A percentile compares a stretch with the other conserved stretches of the same genome.
These are phyloP conservation scores for Sebastes steindachneri DNA, from an alignment of 2,797 vertebrate species.

Conservation along the genomic window DNA sequence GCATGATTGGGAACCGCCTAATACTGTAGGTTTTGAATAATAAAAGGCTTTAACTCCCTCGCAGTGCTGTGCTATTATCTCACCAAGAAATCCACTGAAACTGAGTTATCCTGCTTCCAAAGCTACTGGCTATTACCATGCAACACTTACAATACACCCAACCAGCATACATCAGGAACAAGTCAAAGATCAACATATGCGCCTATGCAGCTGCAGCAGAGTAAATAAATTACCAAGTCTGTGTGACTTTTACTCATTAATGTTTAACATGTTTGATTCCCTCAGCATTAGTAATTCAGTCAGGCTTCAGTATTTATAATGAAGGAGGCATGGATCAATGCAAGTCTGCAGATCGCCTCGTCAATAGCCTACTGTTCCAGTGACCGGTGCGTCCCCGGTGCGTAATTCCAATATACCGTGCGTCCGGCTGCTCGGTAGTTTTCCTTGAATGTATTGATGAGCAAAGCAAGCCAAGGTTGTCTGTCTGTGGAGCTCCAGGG, in stretches of 20 bases:
- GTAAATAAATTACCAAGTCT: constrained; percentile 36
- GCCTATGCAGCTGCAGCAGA: neutral
- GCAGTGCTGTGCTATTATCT: neutral
- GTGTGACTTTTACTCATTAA: constrained; percentile 42
- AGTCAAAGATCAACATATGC: neutral
- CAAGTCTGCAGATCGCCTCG: constrained; percentile 45
- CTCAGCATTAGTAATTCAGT: constrained; percentile 51
- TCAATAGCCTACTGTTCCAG: constrained; percentile 52
- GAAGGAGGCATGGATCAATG: constrained; percentile 58
- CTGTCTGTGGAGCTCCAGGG: neutral
- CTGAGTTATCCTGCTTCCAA: neutral
- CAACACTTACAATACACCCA: neutral
- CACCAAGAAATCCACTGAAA: constrained; percentile 8
- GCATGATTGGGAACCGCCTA: constrained; percentile 6
- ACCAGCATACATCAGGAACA: neutral
- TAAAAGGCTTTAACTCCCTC: constrained; percentile 10
- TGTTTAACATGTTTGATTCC: constrained; percentile 48
- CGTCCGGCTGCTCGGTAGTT: constrained; percentile 42
- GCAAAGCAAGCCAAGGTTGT: constrained; percentile 48
- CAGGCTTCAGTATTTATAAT: constrained; percentile 57
- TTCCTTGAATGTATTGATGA: constrained; percentile 58
- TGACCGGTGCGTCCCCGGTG: constrained; percentile 34
- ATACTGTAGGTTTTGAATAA: constrained; percentile 28
- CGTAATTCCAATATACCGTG: constrained; percentile 56
- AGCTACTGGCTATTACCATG: neutral